phyloP scores from a whole-genome alignment of 2,888 invertebrate genomes.

The Pristionchus maxplancki region DNA sequence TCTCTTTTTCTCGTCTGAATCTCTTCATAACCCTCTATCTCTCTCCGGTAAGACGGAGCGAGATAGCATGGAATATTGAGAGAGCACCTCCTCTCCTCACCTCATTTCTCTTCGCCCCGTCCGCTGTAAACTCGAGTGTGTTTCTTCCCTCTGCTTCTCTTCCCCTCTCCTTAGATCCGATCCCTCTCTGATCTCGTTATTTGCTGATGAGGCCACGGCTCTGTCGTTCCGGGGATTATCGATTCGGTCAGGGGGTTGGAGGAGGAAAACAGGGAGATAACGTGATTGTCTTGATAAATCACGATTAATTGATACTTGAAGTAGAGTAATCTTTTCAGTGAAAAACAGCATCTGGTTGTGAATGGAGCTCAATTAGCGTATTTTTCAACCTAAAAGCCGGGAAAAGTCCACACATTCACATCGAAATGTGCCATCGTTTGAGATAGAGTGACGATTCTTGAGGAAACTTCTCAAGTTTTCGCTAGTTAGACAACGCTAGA shows the following conservation, averaged over 20 bases:
- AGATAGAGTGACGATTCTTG: background rate
- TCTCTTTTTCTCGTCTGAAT: background rate
- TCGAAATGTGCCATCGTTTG: background rate
- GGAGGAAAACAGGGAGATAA: background rate
- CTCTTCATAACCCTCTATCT: too few species aligned
- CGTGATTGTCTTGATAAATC: too few species aligned
- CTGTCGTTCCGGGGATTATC: background rate
- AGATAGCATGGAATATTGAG: background rate
- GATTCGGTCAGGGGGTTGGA: background rate
- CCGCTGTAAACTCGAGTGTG: constrained; percentile 29
- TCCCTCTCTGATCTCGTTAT: constrained; percentile 48
- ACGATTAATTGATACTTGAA: too few species aligned
- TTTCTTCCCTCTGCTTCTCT: constrained; percentile 15
- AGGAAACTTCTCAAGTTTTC: background rate
- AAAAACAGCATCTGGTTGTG: background rate
- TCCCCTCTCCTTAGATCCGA: background rate
- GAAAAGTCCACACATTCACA: background rate
- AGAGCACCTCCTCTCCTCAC: background rate
- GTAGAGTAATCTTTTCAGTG: too few species aligned
- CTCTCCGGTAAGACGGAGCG: background rate
- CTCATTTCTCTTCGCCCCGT: background rate
- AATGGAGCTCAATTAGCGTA: background rate
- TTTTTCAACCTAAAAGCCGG: background rate
- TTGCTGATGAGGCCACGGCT: background rate
- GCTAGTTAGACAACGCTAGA: background rate